Conservation (phyloP, 2,113 vertebrate species). For the Coracopsis vasa region DNA sequence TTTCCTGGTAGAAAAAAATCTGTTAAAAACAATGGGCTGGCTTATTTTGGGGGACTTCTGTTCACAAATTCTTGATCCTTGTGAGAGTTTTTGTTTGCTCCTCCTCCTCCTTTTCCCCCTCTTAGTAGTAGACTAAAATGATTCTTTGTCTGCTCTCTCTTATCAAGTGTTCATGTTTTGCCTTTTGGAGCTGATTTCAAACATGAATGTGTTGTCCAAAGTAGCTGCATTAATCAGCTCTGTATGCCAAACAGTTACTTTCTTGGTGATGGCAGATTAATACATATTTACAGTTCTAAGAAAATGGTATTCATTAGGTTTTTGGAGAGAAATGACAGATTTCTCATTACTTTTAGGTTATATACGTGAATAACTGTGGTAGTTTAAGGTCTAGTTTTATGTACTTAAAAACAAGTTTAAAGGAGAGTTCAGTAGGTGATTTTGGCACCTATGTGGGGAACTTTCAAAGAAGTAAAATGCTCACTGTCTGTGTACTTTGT, state of each 20-base stretch:
- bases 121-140: not conserved
- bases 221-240: not conserved
- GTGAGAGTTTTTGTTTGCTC: not conserved
- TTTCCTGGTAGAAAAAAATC: not conserved
- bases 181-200: not conserved
- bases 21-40: not conserved
- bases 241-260: not conserved
- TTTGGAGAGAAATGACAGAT: not conserved
- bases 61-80: not conserved
- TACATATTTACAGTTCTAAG: not conserved
- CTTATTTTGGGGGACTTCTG: not conserved
- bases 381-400: not conserved
- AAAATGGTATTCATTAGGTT: not conserved
- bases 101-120: not conserved
- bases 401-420: not conserved
- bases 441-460: not conserved
- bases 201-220: not conserved
- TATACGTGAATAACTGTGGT: not conserved
- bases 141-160: not conserved
- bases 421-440: not conserved
- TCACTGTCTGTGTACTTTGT: not conserved
- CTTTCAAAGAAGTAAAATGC: not conserved
- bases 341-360: not conserved
- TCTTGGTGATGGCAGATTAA: conserved; percentile 16
- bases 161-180: not conserved